Evolutionary conservation across 2,113 vertebrate genomes (phyloP).

Genomic region (Tragelaphus imberbis): DNA sequence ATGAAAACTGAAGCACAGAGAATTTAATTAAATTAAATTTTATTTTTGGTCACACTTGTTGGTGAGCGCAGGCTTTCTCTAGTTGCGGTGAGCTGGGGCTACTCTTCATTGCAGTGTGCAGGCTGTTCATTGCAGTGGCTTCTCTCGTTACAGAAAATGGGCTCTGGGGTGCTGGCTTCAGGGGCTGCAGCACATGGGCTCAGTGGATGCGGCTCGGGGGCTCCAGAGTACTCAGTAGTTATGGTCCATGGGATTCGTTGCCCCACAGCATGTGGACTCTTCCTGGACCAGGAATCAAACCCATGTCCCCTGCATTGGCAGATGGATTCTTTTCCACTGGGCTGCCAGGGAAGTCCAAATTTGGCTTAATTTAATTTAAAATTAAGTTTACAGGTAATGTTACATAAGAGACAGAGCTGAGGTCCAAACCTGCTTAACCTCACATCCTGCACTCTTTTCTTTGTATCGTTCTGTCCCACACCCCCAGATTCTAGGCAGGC

Average conservation of each 20-base stretch:
- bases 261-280: not conserved
- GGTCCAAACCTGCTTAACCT: not conserved
- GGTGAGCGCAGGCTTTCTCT: not conserved
- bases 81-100: not conserved
- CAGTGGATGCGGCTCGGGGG: not conserved
- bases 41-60: not conserved
- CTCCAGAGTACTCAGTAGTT: not conserved
- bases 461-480: rapidly evolving
- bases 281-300: not conserved
- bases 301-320: not conserved
- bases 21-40: not conserved
- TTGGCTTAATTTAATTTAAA: not conserved
- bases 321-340: not conserved
- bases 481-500: not conserved
- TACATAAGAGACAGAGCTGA: not conserved
- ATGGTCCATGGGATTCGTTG: not conserved
- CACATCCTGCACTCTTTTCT: not conserved
- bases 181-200: not conserved
- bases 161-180: not conserved
- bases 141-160: not conserved
- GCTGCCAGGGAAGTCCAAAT: not conserved
- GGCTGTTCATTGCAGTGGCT: not conserved
- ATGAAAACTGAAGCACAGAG: not conserved
- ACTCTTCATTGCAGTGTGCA: not conserved
- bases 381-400: not conserved